Conservation (phyloP, 2,113 vertebrate genomes). For the Crypturellus undulatus region DNA sequence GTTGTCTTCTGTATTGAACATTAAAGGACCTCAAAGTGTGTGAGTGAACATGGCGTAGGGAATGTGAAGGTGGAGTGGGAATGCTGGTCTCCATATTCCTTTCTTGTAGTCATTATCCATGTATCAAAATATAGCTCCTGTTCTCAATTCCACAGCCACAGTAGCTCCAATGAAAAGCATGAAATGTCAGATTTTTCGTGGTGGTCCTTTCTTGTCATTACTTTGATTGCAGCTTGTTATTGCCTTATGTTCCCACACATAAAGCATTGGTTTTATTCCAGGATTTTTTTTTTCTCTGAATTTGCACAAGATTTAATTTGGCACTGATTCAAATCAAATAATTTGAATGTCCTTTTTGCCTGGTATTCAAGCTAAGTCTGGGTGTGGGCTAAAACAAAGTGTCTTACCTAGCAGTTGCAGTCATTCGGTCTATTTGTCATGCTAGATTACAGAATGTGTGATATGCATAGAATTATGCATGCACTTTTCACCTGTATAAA, state of each 20-base stretch:
- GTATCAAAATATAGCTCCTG: neutral
- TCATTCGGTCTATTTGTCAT: constrained; percentile 62
- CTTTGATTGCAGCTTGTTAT: neutral
- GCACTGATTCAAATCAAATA: constrained; percentile 68
- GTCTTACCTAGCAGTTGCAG: constrained; percentile 67
- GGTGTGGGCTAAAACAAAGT: constrained; percentile 62
- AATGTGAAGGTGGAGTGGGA: neutral
- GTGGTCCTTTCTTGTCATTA: neutral
- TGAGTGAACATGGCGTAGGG: neutral
- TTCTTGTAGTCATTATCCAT: neutral
- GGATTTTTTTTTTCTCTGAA: constrained; percentile 1
- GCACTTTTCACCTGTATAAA: constrained; percentile 54
- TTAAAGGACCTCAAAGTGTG: neutral
- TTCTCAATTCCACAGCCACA: neutral
- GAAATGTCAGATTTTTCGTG: neutral
- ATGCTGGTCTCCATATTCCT: neutral
- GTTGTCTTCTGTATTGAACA: neutral
- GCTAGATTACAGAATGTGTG: constrained; percentile 60
- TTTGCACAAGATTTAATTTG: constrained; percentile 54
- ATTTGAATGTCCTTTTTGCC: constrained; percentile 62
- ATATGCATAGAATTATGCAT: constrained; percentile 63
- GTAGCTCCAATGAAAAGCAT: neutral
- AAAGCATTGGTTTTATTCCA: constrained; percentile 47
- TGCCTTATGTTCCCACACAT: neutral
- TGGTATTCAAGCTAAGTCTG: constrained; percentile 65